phyloP scores from a whole-genome alignment of 2,888 invertebrate genomes.

The Saturnia pavonia region DNA sequence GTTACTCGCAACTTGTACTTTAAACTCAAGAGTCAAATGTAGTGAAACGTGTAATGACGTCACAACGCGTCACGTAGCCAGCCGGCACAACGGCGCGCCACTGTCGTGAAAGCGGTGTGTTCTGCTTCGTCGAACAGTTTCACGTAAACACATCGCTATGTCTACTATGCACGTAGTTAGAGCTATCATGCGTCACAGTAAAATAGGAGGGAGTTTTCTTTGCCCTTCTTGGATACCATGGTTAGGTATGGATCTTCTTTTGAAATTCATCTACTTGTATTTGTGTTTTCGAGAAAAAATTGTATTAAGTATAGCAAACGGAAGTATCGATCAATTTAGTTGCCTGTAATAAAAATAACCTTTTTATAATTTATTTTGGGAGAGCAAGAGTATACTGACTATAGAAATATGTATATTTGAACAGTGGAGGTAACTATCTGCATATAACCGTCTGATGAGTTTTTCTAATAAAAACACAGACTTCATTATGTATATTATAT shows the following conservation, averaged over 20 bases:
- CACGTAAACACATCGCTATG: constrained; percentile 25
- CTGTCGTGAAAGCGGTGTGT: constrained; percentile 67
- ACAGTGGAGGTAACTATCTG: neutral
- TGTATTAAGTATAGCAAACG: too few species aligned
- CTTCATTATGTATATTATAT: too few species aligned
- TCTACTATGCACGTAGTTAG: constrained; percentile 19
- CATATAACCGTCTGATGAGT: too few species aligned
- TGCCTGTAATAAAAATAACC: neutral
- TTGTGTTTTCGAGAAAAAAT: too few species aligned
- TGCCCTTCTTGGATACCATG: neutral
- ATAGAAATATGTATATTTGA: neutral
- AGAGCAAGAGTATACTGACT: neutral
- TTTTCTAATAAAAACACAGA: too few species aligned
- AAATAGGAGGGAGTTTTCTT: neutral
- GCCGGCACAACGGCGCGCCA: constrained; percentile 15
- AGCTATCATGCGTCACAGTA: constrained; percentile 13
- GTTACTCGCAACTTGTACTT: constrained; percentile 1
- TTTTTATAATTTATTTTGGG: neutral
- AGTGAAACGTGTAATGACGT: constrained; percentile 68
- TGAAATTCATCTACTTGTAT: neutral
- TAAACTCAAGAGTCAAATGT: constrained; percentile 26
- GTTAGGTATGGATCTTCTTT: neutral
- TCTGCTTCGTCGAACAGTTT: constrained; percentile 63
- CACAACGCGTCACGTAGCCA: constrained; percentile 26
- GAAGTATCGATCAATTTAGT: neutral